phyloP scores from a whole-genome alignment of 2,797 vertebrate species.

The Gymnodraco acuticeps region DNA sequence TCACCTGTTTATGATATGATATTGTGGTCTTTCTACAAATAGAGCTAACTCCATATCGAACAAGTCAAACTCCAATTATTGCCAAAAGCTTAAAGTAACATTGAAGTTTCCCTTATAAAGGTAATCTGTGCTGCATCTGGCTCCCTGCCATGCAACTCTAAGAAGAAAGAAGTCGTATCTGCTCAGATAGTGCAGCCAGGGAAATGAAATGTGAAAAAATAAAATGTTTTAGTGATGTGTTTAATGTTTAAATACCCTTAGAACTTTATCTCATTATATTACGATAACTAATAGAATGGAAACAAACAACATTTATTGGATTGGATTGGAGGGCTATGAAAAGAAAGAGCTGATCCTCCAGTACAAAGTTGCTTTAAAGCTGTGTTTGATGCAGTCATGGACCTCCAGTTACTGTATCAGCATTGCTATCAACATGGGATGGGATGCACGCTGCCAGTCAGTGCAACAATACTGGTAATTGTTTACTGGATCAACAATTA shows the following conservation, averaged over 20 bases:
- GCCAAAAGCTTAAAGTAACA: conserved; percentile 42
- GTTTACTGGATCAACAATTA: background rate
- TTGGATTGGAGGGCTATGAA: background rate
- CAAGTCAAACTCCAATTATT: conserved; percentile 17
- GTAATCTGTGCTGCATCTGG: conserved; percentile 50
- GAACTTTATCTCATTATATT: conserved; percentile 10
- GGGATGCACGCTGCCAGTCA: background rate
- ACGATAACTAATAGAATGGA: background rate
- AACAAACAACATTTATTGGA: background rate
- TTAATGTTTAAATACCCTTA: conserved; percentile 31
- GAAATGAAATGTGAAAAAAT: background rate
- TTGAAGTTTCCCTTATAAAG: conserved; percentile 48
- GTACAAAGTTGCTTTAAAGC: background rate
- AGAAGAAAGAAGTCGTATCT: conserved; percentile 43
- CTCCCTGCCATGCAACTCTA: conserved; percentile 31
- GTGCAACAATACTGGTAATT: background rate
- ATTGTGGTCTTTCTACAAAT: conserved; percentile 9
- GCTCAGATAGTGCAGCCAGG: conserved; percentile 16
- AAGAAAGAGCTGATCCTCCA: background rate
- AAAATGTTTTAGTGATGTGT: conserved; percentile 1
- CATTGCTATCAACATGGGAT: background rate
- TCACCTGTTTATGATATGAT: background rate
- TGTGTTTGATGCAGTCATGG: background rate
- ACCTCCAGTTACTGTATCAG: background rate
- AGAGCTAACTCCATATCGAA: conserved; percentile 2